phyloP scores from a whole-genome alignment of 2,797 vertebrate species.

The Petrocephalus sullivani region DNA sequence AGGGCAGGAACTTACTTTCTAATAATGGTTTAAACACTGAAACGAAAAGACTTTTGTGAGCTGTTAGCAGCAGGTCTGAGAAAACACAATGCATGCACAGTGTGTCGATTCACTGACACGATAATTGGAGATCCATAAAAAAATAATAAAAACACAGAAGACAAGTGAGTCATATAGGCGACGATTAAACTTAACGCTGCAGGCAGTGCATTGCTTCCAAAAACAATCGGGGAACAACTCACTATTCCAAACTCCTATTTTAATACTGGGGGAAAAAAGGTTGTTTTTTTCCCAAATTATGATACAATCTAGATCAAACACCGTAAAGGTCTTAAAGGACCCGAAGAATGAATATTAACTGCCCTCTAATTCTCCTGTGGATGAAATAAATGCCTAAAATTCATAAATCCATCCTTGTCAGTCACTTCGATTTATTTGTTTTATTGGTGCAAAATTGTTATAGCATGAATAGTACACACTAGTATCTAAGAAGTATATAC shows the following conservation, averaged over 20 bases:
- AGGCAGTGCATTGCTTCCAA: constrained; percentile 1
- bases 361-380: constrained; percentile 38
- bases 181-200: neutral
- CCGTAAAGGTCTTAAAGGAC: constrained; percentile 14
- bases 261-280: constrained; percentile 28
- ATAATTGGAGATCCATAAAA: constrained; percentile 15
- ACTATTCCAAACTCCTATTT: neutral
- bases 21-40: neutral
- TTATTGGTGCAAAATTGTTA: neutral
- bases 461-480: neutral
- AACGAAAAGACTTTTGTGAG: neutral
- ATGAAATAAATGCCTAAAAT: constrained; percentile 50
- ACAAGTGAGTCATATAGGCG: neutral
- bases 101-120: neutral
- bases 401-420: neutral
- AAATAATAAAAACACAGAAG: neutral
- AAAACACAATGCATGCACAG: neutral
- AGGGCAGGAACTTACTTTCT: constrained; percentile 31
- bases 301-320: constrained; percentile 36
- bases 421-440: neutral
- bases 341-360: constrained; percentile 59
- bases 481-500: neutral
- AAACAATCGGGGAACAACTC: constrained; percentile 1
- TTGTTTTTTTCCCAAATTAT: constrained; percentile 35
- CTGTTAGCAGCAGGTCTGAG: neutral